Percentiles rank a stretch among this genome's conserved stretches.
Conservation (phyloP, 2,888 invertebrate species). For the Cataglyphis livida region DNA sequence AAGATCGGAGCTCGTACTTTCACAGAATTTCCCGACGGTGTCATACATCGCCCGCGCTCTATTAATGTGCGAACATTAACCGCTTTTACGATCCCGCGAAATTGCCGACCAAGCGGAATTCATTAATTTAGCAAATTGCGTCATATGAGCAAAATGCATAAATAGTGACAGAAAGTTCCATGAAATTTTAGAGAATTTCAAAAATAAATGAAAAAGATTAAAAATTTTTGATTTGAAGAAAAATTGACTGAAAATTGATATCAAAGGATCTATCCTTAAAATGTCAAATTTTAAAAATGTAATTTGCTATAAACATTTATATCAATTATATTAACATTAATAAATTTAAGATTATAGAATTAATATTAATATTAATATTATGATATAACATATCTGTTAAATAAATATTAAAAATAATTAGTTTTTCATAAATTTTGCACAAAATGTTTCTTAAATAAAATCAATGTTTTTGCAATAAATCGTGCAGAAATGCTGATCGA, state of each 20-base stretch:
- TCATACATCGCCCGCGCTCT: not conserved
- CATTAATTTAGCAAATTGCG: constrained; percentile 33
- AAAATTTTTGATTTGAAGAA: not conserved
- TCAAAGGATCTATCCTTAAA: not conserved
- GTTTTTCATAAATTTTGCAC: not conserved
- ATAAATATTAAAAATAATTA: not conserved
- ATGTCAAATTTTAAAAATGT: not conserved
- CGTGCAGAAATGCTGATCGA: not conserved
- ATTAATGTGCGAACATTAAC: constrained; percentile 50
- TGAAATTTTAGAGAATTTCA: not conserved
- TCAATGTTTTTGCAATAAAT: not conserved
- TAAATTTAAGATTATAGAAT: not conserved
- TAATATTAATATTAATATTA: not conserved
- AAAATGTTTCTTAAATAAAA: constrained; percentile 5
- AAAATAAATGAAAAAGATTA: not conserved
- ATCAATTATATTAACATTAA: constrained; percentile 1
- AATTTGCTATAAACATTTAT: not conserved
- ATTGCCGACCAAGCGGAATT: constrained; percentile 36
- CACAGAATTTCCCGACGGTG: not conserved
- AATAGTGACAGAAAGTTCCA: constrained; percentile 1
- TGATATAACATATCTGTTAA: not conserved
- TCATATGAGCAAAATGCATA: not conserved
- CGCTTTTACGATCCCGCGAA: constrained; percentile 26
- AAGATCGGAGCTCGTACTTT: constrained; percentile 2
- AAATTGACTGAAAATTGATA: not conserved